Evolutionary conservation across 2,797 vertebrate genomes (phyloP).

Genomic region (Sebastolobus altivelis): DNA sequence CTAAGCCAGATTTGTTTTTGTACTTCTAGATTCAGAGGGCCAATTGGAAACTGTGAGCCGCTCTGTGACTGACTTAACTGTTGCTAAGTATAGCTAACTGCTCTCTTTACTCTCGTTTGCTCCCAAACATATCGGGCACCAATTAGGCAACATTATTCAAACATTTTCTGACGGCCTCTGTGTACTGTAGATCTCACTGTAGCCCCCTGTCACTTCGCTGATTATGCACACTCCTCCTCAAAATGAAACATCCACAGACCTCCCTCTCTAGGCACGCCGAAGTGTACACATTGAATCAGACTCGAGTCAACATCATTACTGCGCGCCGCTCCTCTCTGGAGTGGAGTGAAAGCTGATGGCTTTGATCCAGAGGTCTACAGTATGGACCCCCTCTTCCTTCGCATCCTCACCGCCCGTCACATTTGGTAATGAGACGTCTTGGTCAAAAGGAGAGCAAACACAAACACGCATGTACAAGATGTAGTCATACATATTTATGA

Average conservation of each 20-base stretch:
- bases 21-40: conserved; percentile 11
- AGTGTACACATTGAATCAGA: conserved; percentile 72
- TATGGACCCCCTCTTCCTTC: background rate
- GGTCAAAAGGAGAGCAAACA: conserved; percentile 53
- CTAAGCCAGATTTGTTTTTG: background rate
- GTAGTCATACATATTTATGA: conserved; percentile 61
- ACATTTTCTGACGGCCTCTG: conserved; percentile 52
- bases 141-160: conserved; percentile 74
- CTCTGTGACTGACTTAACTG: conserved; percentile 43
- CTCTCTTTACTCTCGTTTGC: conserved; percentile 65
- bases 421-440: conserved; percentile 54
- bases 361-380: conserved; percentile 62
- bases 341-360: conserved; percentile 40
- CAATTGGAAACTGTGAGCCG: background rate
- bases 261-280: conserved; percentile 45
- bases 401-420: background rate
- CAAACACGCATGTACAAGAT: conserved; percentile 14
- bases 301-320: conserved; percentile 80
- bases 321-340: conserved; percentile 51
- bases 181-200: conserved; percentile 44
- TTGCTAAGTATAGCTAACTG: conserved; percentile 62
- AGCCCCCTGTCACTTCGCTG: conserved; percentile 63
- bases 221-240: conserved; percentile 60
- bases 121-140: conserved; percentile 64
- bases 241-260: conserved; percentile 65